Evolutionary conservation across 2,113 vertebrate genomes (phyloP).

Genomic region (Hippoglossus stenolepis): DNA sequence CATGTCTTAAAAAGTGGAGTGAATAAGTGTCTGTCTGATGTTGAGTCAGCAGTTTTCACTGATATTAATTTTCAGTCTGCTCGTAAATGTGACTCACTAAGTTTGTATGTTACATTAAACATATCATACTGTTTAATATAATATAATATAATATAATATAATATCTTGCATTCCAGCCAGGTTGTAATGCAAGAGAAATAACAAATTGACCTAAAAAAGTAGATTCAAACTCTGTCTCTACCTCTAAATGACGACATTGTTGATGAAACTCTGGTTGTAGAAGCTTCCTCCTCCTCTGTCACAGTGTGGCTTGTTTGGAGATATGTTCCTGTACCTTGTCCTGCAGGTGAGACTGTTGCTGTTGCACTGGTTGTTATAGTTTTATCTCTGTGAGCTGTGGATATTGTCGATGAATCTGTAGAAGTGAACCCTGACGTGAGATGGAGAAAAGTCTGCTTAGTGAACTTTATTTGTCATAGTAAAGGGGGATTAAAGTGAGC

Average conservation of each 20-base stretch:
- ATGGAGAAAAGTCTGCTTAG: background rate
- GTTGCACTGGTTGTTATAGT: conserved; percentile 9
- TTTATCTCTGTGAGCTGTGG: conserved; percentile 23
- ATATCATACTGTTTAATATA: too few relatives aligned
- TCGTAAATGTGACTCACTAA: too few relatives aligned
- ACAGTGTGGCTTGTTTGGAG: background rate
- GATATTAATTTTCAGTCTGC: too few relatives aligned
- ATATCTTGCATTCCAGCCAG: too few relatives aligned
- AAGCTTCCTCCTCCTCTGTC: background rate
- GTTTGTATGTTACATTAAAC: too few relatives aligned
- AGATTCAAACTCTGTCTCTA: conserved; percentile 20
- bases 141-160: too few relatives aligned
- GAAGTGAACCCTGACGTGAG: conserved; percentile 14
- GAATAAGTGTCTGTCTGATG: too few relatives aligned
- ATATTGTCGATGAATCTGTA: background rate
- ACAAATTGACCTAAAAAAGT: too few relatives aligned
- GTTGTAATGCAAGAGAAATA: too few relatives aligned
- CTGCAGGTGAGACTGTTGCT: conserved; percentile 1
- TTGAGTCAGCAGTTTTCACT: too few relatives aligned
- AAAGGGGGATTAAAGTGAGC: background rate
- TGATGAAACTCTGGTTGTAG: conserved; percentile 3
- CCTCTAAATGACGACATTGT: conserved; percentile 30
- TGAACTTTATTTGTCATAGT: too few relatives aligned
- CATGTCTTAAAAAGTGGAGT: too few relatives aligned
- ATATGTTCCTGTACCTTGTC: conserved; percentile 38